Base-by-base conservation (phyloP, 1,140 invertebrate species). In the Meloidogyne floridensis region DNA sequence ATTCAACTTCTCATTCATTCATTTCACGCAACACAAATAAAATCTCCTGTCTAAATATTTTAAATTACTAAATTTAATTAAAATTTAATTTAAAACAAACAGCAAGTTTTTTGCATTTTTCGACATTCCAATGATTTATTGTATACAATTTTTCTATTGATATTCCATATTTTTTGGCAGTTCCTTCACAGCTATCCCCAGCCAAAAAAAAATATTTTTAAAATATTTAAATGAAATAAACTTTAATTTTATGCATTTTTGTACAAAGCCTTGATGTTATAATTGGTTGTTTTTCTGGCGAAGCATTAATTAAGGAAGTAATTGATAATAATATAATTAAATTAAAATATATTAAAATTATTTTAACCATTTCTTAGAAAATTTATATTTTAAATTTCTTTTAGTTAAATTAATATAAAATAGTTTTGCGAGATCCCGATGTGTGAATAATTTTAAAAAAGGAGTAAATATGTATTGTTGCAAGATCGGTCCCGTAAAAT, bases 101-200 rank as follows among this genome's bases (percentile, higher is more conserved):
- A 15, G 56, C 56, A 73, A 73, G 72, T 73, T 20, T 73, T 43
- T 53, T 73, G 72, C 72, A 73, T n/a, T 73, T 73, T 73, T 73
- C 42, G 0, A n/a, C 42, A 53, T 73, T 53, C 72, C 72, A 73
- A 53, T 73, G 72, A 53, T 73, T 73, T 43, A 73, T 73, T 73
- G 5, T 15, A 53, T 73, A 73, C 13, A 73, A 47, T 43, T 73
- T 13, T 73, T 53, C 72, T n/a, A 73, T 13, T 15, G 11, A 15
- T 15, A 73, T 53, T 73, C 72, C 72, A 53, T 73, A 73, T 53
- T 53, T 43, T 15, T n/a, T 2, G 13, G 72, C 72, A 15, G 72
- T 73, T 73, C 72, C 72, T 53, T 73, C 72, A 73, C 72, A 73
- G 11, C 11, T 73, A 18, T 73, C 72, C 20, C 72, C 72, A n/a